Evolutionary conservation across 2,888 invertebrate genomes (phyloP).

Genomic region (Lithophane ornitopus): DNA sequence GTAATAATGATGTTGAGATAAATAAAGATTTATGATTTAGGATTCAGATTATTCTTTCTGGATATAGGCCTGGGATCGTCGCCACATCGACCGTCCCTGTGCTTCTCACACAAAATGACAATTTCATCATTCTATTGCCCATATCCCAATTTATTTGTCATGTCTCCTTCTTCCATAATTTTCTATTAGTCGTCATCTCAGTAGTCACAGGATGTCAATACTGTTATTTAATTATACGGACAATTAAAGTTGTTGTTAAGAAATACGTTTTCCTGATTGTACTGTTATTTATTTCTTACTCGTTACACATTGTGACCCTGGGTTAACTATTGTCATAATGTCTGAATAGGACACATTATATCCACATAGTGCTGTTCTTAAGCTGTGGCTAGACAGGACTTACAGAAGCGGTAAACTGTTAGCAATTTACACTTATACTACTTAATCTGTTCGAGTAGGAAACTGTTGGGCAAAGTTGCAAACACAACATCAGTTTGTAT

Average conservation of each 20-base stretch:
- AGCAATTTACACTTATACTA: slow-evolving; percentile 24
- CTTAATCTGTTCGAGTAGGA: slow-evolving; percentile 24
- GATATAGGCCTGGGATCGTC: too few relatives aligned
- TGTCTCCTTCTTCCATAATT: neutral
- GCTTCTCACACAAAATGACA: too few relatives aligned
- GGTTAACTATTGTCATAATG: neutral
- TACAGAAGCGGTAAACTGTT: neutral
- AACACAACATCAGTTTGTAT: slow-evolving; percentile 20
- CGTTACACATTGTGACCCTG: too few relatives aligned
- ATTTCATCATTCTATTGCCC: too few relatives aligned
- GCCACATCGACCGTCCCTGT: too few relatives aligned
- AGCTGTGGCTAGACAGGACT: slow-evolving; percentile 14
- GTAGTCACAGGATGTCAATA: neutral
- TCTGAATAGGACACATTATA: slow-evolving; percentile 5
- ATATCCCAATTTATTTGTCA: too few relatives aligned
- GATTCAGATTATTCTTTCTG: too few relatives aligned
- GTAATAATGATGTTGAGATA: too few relatives aligned
- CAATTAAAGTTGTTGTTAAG: too few relatives aligned
- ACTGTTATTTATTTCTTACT: neutral
- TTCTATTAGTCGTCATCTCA: neutral
- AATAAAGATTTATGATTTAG: too few relatives aligned
- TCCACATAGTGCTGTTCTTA: neutral
- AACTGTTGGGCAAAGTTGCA: slow-evolving; percentile 11
- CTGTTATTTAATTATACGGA: neutral
- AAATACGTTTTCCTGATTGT: neutral